A percentile compares a stretch with the other conserved stretches of the same genome.
phyloP scores from a whole-genome alignment of 2,797 vertebrate genomes.

The Gymnocypris eckloni region DNA sequence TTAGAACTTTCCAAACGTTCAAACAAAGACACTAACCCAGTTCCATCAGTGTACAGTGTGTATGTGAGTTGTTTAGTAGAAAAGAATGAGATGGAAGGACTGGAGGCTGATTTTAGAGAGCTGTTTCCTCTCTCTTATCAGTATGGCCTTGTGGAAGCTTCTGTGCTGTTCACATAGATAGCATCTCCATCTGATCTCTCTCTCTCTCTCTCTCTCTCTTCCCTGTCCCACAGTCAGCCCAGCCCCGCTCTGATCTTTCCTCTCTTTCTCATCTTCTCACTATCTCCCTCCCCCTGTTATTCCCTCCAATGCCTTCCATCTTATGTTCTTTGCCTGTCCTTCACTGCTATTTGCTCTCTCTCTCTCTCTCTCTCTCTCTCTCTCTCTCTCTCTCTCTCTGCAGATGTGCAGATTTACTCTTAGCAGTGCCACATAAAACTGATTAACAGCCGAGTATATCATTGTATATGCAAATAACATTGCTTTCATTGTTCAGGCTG shows the following conservation, averaged over 20 bases:
- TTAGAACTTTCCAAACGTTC: slow-evolving; percentile 63
- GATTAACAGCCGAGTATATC: slow-evolving; percentile 43
- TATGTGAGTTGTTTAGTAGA: slow-evolving; percentile 53
- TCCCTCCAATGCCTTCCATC: slow-evolving; percentile 30
- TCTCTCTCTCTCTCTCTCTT: slow-evolving; percentile 50
- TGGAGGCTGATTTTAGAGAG: slow-evolving; percentile 82
- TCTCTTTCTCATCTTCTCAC: slow-evolving; percentile 55
- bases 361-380: slow-evolving; percentile 34
- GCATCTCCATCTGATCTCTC: slow-evolving; percentile 85
- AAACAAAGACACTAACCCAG: slow-evolving; percentile 22
- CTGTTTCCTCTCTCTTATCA: slow-evolving; percentile 78
- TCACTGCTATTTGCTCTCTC: slow-evolving; percentile 22
- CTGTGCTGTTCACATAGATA: slow-evolving; percentile 80
- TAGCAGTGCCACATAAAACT: slow-evolving; percentile 34
- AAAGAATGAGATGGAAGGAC: slow-evolving; percentile 75
- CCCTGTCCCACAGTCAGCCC: slow-evolving; percentile 29
- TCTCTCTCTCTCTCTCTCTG: slow-evolving; percentile 30
- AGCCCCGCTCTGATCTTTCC: slow-evolving; percentile 76
- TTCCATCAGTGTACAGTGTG: slow-evolving; percentile 70
- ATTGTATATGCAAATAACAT: slow-evolving; percentile 48
- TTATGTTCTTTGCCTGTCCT: slow-evolving; percentile 32
- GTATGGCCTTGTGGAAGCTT: slow-evolving; percentile 67
- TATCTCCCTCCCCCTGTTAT: slow-evolving; percentile 29
- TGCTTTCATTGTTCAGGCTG: slow-evolving; percentile 31
- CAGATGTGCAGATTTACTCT: slow-evolving; percentile 30